Evolutionary conservation across 2,888 invertebrate genomes (phyloP).

Genomic region (Amiota mariae): DNA sequence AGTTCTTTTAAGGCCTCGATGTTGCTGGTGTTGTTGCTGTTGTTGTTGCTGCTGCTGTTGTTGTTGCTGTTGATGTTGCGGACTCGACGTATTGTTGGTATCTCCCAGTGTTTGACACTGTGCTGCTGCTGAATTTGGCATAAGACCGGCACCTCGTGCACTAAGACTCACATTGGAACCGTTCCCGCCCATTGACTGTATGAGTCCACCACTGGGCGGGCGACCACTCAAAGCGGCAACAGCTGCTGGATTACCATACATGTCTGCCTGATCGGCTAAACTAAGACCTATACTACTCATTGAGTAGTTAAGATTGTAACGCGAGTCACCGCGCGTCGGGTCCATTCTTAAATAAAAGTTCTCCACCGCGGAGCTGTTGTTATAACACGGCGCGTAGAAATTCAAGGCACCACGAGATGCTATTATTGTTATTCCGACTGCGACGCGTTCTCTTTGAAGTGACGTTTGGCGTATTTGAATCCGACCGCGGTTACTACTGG

Average conservation of each 20-base stretch:
- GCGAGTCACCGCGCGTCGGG: conserved; percentile 92
- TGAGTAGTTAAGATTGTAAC: conserved; percentile 89
- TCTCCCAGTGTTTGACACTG: conserved; percentile 70
- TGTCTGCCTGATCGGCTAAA: conserved; percentile 85
- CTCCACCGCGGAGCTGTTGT: conserved; percentile 71
- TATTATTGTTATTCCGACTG: conserved; percentile 24
- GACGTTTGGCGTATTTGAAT: not conserved
- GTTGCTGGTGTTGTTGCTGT: conserved; percentile 56
- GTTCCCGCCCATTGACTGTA: conserved; percentile 72
- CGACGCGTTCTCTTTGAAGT: not conserved
- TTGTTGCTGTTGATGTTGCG: conserved; percentile 56
- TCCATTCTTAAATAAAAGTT: conserved; percentile 79
- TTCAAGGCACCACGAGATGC: conserved; percentile 61
- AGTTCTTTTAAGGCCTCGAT: conserved; percentile 78
- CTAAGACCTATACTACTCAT: conserved; percentile 86
- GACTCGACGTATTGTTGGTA: conserved; percentile 57
- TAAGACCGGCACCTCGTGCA: conserved; percentile 71
- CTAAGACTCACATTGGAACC: conserved; percentile 50
- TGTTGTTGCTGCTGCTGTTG: conserved; percentile 57
- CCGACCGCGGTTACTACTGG: conserved; percentile 42
- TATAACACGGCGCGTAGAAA: conserved; percentile 35
- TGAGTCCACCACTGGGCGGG: conserved; percentile 78
- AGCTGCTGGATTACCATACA: conserved; percentile 78
- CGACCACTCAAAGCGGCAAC: conserved; percentile 72
- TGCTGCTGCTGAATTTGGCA: conserved; percentile 77